Conservation (phyloP, 2,888 invertebrate species). For the Nomada lathburiana region DNA sequence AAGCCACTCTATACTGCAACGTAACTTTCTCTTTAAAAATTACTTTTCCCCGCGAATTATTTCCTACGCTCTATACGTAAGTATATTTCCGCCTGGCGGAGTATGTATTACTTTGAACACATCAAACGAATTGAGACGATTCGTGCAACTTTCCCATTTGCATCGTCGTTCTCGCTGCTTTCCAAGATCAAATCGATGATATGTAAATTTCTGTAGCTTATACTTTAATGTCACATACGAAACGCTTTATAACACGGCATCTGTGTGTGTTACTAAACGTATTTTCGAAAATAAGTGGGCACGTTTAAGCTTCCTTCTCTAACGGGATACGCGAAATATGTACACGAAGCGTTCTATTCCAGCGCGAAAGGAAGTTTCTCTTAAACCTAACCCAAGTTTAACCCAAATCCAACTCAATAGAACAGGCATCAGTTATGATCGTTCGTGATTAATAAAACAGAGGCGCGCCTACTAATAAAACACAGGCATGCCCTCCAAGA, state of each 20-base stretch:
- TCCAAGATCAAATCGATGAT: slow-evolving; percentile 41
- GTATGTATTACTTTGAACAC: neutral
- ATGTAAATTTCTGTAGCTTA: slow-evolving; percentile 44
- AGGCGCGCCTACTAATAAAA: neutral
- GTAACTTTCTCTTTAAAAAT: neutral
- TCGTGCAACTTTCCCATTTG: slow-evolving; percentile 33
- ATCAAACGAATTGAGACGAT: slow-evolving; percentile 27
- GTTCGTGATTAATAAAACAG: slow-evolving; percentile 10
- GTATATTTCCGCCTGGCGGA: neutral
- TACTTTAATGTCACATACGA: slow-evolving; percentile 27
- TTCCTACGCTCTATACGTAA: neutral
- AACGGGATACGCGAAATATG: no score
- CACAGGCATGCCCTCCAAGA: neutral
- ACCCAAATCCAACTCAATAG: neutral
- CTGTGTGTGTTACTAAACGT: slow-evolving; percentile 2
- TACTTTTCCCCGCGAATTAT: neutral
- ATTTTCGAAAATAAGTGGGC: slow-evolving; percentile 13
- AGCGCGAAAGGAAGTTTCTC: no score
- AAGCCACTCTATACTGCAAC: no score
- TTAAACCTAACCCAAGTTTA: no score
- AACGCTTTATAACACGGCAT: slow-evolving; percentile 38
- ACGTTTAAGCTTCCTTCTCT: no score
- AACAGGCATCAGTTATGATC: neutral
- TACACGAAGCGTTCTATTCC: no score
- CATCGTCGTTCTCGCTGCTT: slow-evolving; percentile 31